Base-by-base conservation (phyloP, 2,113 vertebrate genomes). In the Lutjanus erythropterus region DNA sequence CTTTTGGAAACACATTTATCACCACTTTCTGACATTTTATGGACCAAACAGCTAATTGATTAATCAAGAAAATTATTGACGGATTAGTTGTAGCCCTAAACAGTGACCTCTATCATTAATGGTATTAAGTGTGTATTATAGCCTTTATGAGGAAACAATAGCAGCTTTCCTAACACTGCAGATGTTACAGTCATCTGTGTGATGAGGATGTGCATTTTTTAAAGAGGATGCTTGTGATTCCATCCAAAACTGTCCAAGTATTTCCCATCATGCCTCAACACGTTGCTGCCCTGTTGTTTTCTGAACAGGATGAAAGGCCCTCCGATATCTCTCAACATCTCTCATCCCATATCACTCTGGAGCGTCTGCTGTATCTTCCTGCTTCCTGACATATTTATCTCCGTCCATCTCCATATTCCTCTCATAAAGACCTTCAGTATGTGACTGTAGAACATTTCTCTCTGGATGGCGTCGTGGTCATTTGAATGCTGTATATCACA, bases 251-350 rank as follows among this genome's bases (percentile, higher is more conserved):
- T 16, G 0, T 47, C 72, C 60, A 15, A 60, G 37, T 74, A 35
- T 46, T 53, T 56, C 29, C 71, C 12, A 31, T 78, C 90, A 8
- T 75, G 89, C 78, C 79, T 77, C 67, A 23, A 78, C 92, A 72
- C 60, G 91, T 61, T 33, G n/a, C 44, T 60, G 64, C 62, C 50
- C 55, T 50, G 47, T 65, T 87, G 69, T 88, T 80, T 72, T 77
- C 33, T 67, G 29, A 10, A 44, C 47, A 9, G 21, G 50, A 81
- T 75, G 59, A 77, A 86, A 55, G 35, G 2, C 23, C 21, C 42
- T 33, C 58, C 39, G 27, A 71, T 29, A 66, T 77, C 70, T 78
- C 47, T 75, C 37, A 18, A 1, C 41, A 67, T 72, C 69, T 80
- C 25, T 53, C 77, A 35, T 39, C 62, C 35, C n/a, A 0, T 3